Percentiles rank a stretch among this genome's conserved stretches.
Evolutionary conservation across 2,113 vertebrate species (phyloP).

Genomic region (Seriola aureovittata): DNA sequence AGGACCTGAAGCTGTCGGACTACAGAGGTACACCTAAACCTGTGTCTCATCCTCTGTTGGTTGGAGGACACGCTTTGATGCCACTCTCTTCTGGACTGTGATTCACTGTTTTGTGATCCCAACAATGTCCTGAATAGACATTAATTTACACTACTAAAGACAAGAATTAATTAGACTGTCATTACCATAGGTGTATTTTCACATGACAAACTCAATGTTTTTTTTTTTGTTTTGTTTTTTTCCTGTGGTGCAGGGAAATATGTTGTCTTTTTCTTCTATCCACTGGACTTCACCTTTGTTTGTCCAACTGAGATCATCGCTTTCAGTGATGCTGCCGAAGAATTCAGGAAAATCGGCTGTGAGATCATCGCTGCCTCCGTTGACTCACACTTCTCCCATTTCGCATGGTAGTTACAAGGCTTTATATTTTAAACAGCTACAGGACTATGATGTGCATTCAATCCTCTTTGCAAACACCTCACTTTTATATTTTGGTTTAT

Average conservation of each 20-base stretch:
- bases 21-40: slow-evolving; percentile 89
- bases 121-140: slow-evolving; percentile 13
- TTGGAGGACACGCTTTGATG: slow-evolving; percentile 38
- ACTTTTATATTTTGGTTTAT: slow-evolving; percentile 3
- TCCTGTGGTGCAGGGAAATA: slow-evolving; percentile 90
- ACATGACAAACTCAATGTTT: background rate
- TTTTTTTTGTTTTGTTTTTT: background rate
- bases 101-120: slow-evolving; percentile 37
- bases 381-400: slow-evolving; percentile 97
- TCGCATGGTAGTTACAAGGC: slow-evolving; percentile 88
- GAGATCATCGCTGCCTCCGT: slow-evolving; percentile 97
- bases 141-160: slow-evolving; percentile 55
- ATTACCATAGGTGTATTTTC: background rate
- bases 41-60: slow-evolving; percentile 10
- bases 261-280: slow-evolving; percentile 97
- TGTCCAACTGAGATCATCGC: slow-evolving; percentile 98
- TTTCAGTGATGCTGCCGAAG: slow-evolving; percentile 93
- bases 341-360: slow-evolving; percentile 94
- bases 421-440: background rate
- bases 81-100: background rate
- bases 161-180: slow-evolving; percentile 19
- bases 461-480: background rate
- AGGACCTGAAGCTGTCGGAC: slow-evolving; percentile 91
- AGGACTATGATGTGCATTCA: background rate
- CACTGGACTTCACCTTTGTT: slow-evolving; percentile 98